Evolutionary conservation across 2,113 vertebrate species (phyloP).

Genomic region (Tamias sibiricus): DNA sequence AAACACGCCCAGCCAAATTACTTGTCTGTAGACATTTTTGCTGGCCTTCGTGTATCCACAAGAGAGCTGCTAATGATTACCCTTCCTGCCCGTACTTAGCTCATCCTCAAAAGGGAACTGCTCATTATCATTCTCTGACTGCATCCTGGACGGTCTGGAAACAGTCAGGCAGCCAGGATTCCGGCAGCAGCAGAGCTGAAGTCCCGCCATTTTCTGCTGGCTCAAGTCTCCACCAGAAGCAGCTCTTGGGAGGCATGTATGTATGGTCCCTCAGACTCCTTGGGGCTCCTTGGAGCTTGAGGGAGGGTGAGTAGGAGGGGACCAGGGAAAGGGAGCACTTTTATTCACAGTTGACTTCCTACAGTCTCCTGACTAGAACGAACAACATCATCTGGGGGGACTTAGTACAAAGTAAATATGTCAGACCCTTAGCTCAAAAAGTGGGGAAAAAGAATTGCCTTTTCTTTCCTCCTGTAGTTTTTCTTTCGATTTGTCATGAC

Average conservation of each 20-base stretch:
- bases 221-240: not conserved
- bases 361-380: not conserved
- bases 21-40: constrained; percentile 79
- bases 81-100: constrained; percentile 70
- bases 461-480: not conserved
- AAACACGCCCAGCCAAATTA: constrained; percentile 80
- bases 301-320: not conserved
- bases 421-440: not conserved
- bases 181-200: not conserved
- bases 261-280: not conserved
- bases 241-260: not conserved
- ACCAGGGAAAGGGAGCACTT: not conserved
- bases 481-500: not conserved
- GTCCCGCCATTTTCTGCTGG: not conserved
- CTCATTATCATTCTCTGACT: constrained; percentile 73
- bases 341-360: not conserved
- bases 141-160: constrained; percentile 69
- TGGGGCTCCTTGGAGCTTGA: not conserved
- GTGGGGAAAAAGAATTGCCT: not conserved
- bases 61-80: constrained; percentile 79
- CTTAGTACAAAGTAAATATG: not conserved
- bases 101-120: constrained; percentile 73
- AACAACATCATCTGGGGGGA: not conserved
- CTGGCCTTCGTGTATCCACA: constrained; percentile 72
- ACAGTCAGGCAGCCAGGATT: constrained; percentile 54